These are phyloP conservation scores for Drosophila equinoxialis DNA, from an alignment of 1,140 invertebrate genomes.

Conservation along the genomic window DNA sequence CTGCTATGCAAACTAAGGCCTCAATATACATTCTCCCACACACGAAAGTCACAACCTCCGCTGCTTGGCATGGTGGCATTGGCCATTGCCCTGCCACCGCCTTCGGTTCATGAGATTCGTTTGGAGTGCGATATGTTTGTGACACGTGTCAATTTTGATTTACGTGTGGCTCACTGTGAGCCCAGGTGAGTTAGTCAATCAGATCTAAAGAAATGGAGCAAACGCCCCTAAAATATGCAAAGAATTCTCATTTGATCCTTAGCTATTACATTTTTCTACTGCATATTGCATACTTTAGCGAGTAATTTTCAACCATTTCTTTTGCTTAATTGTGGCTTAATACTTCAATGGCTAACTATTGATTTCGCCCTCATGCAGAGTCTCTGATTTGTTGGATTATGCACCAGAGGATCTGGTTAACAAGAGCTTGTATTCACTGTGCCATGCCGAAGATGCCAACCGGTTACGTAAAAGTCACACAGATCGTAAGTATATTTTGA, in stretches of 20 bases:
- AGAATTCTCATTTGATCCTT: no score
- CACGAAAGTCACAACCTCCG: conserved; percentile 91
- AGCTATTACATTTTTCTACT: no score
- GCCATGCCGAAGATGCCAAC: conserved; percentile 97
- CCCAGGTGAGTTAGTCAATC: conserved; percentile 89
- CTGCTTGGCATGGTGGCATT: conserved; percentile 96
- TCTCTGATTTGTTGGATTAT: conserved; percentile 96
- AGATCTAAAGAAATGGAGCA: no score
- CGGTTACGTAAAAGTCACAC: conserved; percentile 96
- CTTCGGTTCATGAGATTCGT: conserved; percentile 97
- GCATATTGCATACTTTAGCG: no score
- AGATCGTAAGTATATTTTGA: conserved; percentile 90
- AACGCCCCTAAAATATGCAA: no score
- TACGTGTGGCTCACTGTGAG: conserved; percentile 98
- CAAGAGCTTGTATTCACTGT: conserved; percentile 95
- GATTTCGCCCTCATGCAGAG: conserved; percentile 84
- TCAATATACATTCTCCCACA: conserved; percentile 95
- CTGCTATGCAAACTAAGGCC: conserved; percentile 94
- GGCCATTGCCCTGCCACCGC: conserved; percentile 97
- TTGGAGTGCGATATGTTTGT: conserved; percentile 98
- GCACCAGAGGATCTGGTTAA: conserved; percentile 96
- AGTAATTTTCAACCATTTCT: not conserved
- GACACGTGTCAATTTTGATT: conserved; percentile 97
- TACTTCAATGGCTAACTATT: conserved; percentile 30
- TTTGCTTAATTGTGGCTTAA: no score